Conservation (phyloP, 2,888 invertebrate genomes). For the Noctua comes region DNA sequence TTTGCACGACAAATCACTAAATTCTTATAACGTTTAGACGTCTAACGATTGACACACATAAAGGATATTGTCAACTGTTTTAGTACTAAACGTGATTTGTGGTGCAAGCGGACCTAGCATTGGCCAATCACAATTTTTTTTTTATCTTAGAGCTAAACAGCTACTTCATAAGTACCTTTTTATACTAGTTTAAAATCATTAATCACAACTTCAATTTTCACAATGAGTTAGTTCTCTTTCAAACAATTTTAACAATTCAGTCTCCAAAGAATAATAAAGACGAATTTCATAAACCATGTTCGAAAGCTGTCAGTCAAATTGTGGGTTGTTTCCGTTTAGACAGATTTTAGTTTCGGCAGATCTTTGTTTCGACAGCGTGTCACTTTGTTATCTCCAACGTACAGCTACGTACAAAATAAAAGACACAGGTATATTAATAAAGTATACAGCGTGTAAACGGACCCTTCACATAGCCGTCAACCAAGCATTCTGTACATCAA, state of each 20-base stretch:
- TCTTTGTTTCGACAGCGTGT: too few relatives aligned
- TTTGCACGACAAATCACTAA: not conserved
- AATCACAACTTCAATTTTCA: not conserved
- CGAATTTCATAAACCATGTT: not conserved
- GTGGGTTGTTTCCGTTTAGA: not conserved
- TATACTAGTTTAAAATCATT: slow-evolving; percentile 12
- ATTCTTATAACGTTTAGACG: not conserved
- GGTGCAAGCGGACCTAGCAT: not conserved
- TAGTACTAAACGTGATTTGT: not conserved
- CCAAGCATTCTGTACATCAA: too few relatives aligned
- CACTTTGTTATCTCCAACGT: too few relatives aligned
- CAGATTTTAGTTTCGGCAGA: too few relatives aligned
- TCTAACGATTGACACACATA: not conserved
- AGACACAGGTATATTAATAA: too few relatives aligned
- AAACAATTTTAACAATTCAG: slow-evolving; percentile 4
- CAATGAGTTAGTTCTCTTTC: not conserved
- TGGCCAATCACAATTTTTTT: not conserved
- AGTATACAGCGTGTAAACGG: too few relatives aligned
- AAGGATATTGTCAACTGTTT: not conserved
- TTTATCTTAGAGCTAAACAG: slow-evolving; percentile 4
- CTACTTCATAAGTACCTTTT: slow-evolving; percentile 19
- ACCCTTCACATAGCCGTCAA: too few relatives aligned
- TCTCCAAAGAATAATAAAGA: not conserved
- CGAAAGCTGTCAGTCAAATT: not conserved
- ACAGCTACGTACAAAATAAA: too few relatives aligned